phyloP scores from a whole-genome alignment of 2,113 vertebrate genomes.

The human region GRCh38 chr3:178506001-178506500 shows the following conservation, averaged over 20 bases:
- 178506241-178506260: constrained; percentile 28
- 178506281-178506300: constrained; percentile 20
- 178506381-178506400: background rate
- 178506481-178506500: background rate
- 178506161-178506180: constrained; percentile 50
- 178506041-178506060: constrained; percentile 13
- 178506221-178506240: constrained; percentile 25
- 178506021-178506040: background rate
- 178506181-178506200: constrained; percentile 27
- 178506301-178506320: constrained; percentile 25
- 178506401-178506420: background rate
- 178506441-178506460: background rate
- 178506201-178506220: background rate
- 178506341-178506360: background rate
- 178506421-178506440: background rate
- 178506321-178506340: constrained; percentile 23
- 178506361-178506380: background rate
- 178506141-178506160: background rate
- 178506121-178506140: constrained; percentile 38
- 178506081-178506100: background rate
- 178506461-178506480: background rate
- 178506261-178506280: constrained; percentile 46
- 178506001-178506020: background rate
- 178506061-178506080: constrained; percentile 2
- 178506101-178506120: constrained; percentile 14